Evolutionary conservation across 2,888 invertebrate genomes (phyloP), one percentile per base, ranked within the genome.

Genomic region (Calliopum simillimum): DNA sequence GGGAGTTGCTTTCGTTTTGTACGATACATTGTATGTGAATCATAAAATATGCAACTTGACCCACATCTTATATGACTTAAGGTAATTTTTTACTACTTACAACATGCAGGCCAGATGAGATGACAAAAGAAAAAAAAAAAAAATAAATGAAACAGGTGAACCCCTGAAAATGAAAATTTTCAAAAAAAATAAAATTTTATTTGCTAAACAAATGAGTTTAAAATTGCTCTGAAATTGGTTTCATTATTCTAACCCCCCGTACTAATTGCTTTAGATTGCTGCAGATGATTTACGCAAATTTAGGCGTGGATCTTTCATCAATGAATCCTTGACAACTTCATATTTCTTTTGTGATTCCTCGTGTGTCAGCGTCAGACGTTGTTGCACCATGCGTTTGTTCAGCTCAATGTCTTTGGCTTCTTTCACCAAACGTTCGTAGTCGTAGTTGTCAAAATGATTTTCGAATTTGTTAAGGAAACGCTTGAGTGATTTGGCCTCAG

Each of bases 311-410:
- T 86, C 86, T 19, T 77, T 78, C 5, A 79, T 73, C 44, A 86
- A 68, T 0, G 84, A 79, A 11, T 77, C 79, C 59, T 85, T 85
- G 2, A 86, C 81, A 51, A 77, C 72, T 65, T 84, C 82, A 67
- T 84, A 86, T 73, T 86, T 86, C 66, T 80, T 81, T 69, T 85
- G 83, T 1, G 85, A 84, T 49, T 85, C 82, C 51, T 86, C 82
- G 68, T 86, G 85, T 1, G 85, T 84, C 4, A 84, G 70, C 0
- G 82, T 82, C 66, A 86, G 73, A 2, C 86, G 80, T 70, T 85
- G 84, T 67, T 85, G 85, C 0, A 86, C 82, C 80, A 86, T 85
- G n/a, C 86, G 79, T 68, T 85, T 85, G 61, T 85, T 80, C 0
- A 85, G 75, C 13, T 83, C 83, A 44, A 86, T 80, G 19, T 81